phyloP scores from a whole-genome alignment of 1,140 invertebrate genomes.

The Drosophila lacteicornis region DNA sequence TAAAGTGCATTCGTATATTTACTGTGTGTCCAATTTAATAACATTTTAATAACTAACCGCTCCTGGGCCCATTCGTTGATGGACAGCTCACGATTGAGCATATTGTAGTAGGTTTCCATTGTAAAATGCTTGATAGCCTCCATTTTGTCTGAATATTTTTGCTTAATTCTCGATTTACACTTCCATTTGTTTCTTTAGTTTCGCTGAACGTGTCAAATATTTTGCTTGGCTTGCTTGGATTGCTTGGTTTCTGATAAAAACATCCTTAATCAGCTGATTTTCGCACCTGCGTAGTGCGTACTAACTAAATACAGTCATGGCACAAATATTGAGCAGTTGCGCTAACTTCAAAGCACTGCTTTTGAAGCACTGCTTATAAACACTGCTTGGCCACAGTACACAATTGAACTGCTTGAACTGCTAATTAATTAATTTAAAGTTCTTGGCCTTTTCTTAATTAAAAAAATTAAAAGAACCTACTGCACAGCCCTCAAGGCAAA shows the following conservation, averaged over 20 bases:
- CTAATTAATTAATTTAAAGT: no score
- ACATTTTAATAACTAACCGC: conserved; percentile 18
- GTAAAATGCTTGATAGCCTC: conserved; percentile 14
- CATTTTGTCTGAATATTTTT: conserved; percentile 10
- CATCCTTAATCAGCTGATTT: conserved; percentile 43
- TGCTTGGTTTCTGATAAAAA: conserved; percentile 21
- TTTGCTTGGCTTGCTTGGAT: neutral
- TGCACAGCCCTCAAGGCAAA: no score
- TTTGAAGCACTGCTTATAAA: neutral
- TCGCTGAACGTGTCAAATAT: neutral
- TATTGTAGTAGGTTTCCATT: conserved; percentile 33
- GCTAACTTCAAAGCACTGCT: no score
- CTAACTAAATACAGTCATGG: neutral
- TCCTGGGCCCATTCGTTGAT: conserved; percentile 74
- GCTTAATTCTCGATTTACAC: neutral
- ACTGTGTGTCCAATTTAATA: neutral
- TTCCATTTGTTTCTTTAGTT: neutral
- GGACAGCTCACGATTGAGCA: conserved; percentile 50
- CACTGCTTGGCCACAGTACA: conserved; percentile 9
- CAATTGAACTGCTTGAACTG: conserved; percentile 5
- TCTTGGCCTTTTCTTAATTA: no score
- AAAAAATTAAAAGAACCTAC: no score
- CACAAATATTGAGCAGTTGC: neutral
- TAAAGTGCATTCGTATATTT: neutral
- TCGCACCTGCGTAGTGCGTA: conserved; percentile 14